A percentile compares a stretch with the other conserved stretches of the same genome.
These are phyloP conservation scores for Gadopsis marmoratus DNA, from an alignment of 2,797 vertebrate genomes.

Conservation along the genomic window DNA sequence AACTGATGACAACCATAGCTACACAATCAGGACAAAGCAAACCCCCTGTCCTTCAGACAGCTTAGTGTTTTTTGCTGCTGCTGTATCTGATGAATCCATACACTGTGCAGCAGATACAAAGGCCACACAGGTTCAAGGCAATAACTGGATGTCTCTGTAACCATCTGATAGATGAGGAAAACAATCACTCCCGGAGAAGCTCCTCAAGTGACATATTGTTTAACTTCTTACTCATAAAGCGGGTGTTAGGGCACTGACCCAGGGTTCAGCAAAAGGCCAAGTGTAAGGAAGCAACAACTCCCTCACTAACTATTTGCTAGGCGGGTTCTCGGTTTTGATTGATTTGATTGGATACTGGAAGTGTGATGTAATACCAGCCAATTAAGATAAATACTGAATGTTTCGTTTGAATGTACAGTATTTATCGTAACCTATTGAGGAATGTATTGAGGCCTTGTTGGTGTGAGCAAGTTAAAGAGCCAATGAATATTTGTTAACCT, in stretches of 20 bases:
- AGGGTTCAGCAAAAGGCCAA: conserved; percentile 9
- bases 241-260: conserved; percentile 12
- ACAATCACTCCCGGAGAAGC: conserved; percentile 29
- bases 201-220: conserved; percentile 24
- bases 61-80: not conserved
- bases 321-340: no score
- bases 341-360: no score
- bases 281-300: not conserved
- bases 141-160: conserved; percentile 47
- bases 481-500: no score
- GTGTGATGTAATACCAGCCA: no score
- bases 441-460: no score
- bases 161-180: conserved; percentile 43
- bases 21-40: not conserved
- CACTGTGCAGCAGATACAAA: conserved; percentile 20
- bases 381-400: no score
- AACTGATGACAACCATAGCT: not conserved
- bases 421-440: no score
- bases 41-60: not conserved
- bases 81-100: conserved; percentile 41
- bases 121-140: conserved; percentile 47
- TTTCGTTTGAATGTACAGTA: no score
- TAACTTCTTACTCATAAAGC: conserved; percentile 25
- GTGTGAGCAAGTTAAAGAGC: no score
- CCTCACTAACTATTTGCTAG: no score